Evolutionary conservation across 2,888 invertebrate species (phyloP).

Genomic region (Norana najaformis): DNA sequence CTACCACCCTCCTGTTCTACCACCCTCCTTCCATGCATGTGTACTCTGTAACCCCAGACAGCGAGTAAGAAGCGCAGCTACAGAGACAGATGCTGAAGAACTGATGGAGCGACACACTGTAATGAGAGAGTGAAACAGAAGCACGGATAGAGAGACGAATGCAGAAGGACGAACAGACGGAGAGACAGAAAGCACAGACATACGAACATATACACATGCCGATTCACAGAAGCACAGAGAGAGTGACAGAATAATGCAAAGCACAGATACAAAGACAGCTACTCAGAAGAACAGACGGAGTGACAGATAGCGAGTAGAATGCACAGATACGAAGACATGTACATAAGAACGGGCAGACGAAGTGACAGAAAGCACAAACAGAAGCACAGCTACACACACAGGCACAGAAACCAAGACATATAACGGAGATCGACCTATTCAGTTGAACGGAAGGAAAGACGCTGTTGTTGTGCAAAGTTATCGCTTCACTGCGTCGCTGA

Average conservation of each 20-base stretch:
- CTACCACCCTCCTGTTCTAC: not conserved
- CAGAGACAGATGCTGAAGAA: too few relatives aligned
- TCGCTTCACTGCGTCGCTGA: not conserved
- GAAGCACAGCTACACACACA: too few relatives aligned
- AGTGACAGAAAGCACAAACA: not conserved
- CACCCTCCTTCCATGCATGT: not conserved
- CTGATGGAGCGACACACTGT: not conserved
- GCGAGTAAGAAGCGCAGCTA: not conserved
- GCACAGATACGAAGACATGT: not conserved
- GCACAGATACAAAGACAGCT: not conserved
- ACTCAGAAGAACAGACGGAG: too few relatives aligned
- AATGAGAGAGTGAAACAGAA: not conserved
- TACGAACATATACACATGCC: not conserved
- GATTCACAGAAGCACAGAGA: too few relatives aligned
- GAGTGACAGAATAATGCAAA: not conserved
- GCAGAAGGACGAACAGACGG: too few relatives aligned
- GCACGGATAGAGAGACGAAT: not conserved
- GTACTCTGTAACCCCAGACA: not conserved
- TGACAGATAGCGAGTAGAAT: not conserved
- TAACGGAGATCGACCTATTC: not conserved
- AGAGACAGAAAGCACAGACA: not conserved
- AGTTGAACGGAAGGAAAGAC: slow-evolving; percentile 2
- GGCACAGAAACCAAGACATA: not conserved
- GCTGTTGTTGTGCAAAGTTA: not conserved
- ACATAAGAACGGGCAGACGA: not conserved